Evolutionary conservation across 2,888 invertebrate genomes (phyloP).

Genomic region (Idaea dimidiata): DNA sequence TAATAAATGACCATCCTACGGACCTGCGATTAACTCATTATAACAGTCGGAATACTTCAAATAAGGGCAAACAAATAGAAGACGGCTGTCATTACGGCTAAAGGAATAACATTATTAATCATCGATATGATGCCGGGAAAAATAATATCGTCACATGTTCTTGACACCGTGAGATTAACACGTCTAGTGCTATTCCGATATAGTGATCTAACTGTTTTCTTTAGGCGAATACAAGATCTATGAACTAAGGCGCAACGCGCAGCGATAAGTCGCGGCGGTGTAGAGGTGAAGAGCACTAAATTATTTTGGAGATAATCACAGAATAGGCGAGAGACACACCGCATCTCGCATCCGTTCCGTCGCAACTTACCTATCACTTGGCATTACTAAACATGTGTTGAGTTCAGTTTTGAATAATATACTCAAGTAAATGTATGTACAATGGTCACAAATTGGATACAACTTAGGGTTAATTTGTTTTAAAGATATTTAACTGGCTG

Average conservation of each 20-base stretch:
- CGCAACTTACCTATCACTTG: too few relatives aligned
- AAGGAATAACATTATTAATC: slow-evolving; percentile 76
- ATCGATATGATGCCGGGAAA: slow-evolving; percentile 69
- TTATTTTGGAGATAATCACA: too few relatives aligned
- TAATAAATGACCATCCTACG: slow-evolving; percentile 40
- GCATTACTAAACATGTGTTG: too few relatives aligned
- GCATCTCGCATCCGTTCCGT: too few relatives aligned
- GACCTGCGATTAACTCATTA: slow-evolving; percentile 52
- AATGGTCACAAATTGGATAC: too few relatives aligned
- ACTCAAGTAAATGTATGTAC: too few relatives aligned
- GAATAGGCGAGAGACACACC: too few relatives aligned
- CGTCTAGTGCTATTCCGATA: slow-evolving; percentile 55
- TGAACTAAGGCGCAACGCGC: background rate
- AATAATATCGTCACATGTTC: slow-evolving; percentile 77
- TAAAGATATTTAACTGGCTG: too few relatives aligned
- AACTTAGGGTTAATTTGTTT: too few relatives aligned
- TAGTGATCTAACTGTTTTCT: slow-evolving; percentile 22
- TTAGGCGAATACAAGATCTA: background rate
- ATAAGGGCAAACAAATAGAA: slow-evolving; percentile 47
- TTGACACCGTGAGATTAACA: slow-evolving; percentile 75
- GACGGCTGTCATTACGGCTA: slow-evolving; percentile 58
- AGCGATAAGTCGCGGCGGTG: too few relatives aligned
- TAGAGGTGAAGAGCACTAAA: too few relatives aligned
- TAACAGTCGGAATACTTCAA: slow-evolving; percentile 47
- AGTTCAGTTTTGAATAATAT: too few relatives aligned